phyloP scores from a whole-genome alignment of 2,888 invertebrate species.

The Argyresthia albistria region DNA sequence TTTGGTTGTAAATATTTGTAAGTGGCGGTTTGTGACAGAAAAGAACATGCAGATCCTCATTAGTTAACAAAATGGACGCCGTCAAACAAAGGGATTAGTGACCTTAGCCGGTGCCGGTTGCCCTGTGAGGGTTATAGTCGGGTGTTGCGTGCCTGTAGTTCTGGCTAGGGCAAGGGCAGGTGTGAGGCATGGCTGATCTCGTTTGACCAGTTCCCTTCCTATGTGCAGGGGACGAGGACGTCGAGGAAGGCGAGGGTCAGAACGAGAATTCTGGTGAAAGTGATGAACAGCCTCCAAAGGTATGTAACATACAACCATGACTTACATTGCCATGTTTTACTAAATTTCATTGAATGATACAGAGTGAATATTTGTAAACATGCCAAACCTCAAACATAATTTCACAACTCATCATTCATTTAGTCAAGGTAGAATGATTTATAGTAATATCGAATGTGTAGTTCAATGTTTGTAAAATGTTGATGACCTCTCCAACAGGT shows the following conservation, averaged over 20 bases:
- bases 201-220: conserved; percentile 53
- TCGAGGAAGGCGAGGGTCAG: conserved; percentile 77
- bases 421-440: too few relatives aligned
- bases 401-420: too few relatives aligned
- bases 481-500: too few relatives aligned
- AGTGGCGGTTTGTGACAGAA: conserved; percentile 72
- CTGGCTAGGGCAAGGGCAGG: conserved; percentile 26
- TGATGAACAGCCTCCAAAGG: conserved; percentile 78
- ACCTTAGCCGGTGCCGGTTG: conserved; percentile 44
- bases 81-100: conserved; percentile 83
- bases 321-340: not conserved
- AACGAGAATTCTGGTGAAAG: conserved; percentile 83
- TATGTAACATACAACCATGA: conserved; percentile 27
- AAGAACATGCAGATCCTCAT: conserved; percentile 79
- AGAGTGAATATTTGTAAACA: conserved; percentile 2
- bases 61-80: conserved; percentile 84
- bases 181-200: conserved; percentile 34
- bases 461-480: too few relatives aligned
- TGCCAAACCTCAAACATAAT: not conserved
- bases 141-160: not conserved
- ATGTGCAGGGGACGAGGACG: conserved; percentile 77
- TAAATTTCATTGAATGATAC: not conserved
- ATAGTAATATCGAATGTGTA: too few relatives aligned
- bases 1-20: conserved; percentile 67
- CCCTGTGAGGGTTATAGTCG: not conserved